phyloP scores from a whole-genome alignment of 64 coral and sea anemone genomes.

The Hydrozoanthus tunicans region DNA sequence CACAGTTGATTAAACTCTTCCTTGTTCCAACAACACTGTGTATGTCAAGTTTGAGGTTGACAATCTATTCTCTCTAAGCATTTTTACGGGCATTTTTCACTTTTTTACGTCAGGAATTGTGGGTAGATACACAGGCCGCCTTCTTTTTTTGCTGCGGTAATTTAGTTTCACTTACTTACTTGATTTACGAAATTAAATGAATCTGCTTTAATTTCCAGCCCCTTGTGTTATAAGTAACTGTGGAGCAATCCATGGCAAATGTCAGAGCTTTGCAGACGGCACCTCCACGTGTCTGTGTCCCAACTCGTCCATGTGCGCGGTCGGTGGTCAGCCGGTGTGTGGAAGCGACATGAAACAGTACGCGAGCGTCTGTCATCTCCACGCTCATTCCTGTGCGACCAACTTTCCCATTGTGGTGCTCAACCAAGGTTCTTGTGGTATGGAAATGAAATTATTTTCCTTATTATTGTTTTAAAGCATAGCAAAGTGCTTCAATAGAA shows the following conservation, averaged over 20 bases:
- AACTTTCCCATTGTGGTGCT: constrained; percentile 22
- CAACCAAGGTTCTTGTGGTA: constrained; percentile 52
- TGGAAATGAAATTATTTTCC: neutral
- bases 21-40: too few species aligned
- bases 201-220: neutral
- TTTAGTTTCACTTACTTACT: too few species aligned
- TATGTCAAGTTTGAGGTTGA: too few species aligned
- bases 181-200: too few species aligned
- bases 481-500: too few species aligned
- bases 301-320: neutral
- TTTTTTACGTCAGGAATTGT: too few species aligned
- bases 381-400: neutral
- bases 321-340: constrained; percentile 1
- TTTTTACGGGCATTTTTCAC: too few species aligned
- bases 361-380: constrained; percentile 31
- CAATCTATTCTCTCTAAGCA: too few species aligned
- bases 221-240: constrained; percentile 36
- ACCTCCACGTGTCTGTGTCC: constrained; percentile 30
- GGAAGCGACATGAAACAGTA: constrained; percentile 47
- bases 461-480: neutral
- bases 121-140: too few species aligned
- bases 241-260: constrained; percentile 33
- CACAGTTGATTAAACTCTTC: too few species aligned
- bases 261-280: constrained; percentile 41
- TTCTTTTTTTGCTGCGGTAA: too few species aligned